Conservation (phyloP, 2,797 vertebrate genomes). For the Crocidura indochinensis region DNA sequence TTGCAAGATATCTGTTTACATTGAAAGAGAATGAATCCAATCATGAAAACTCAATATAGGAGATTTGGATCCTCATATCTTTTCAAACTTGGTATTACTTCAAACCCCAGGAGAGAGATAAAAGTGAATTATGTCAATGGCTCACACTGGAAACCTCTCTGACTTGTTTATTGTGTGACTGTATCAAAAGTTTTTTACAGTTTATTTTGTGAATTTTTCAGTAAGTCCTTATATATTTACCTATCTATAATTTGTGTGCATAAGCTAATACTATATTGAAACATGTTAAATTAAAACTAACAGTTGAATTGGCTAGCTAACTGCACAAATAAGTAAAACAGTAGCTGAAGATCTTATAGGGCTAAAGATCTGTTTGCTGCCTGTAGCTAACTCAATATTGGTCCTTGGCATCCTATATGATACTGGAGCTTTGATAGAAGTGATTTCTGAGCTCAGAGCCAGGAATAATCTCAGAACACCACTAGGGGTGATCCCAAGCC, state of each 20-base stretch:
- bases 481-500: too few species aligned
- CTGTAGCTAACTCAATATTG: too few species aligned
- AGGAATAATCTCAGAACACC: too few species aligned
- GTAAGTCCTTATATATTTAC: background rate
- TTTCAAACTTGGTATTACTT: constrained; percentile 50
- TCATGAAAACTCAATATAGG: constrained; percentile 45
- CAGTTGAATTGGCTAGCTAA: background rate
- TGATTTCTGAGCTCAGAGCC: too few species aligned
- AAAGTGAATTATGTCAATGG: background rate
- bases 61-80: background rate
- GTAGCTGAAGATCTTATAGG: too few species aligned
- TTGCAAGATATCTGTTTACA: constrained; percentile 35
- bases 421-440: too few species aligned
- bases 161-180: too few species aligned
- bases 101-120: background rate
- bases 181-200: background rate
- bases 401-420: too few species aligned
- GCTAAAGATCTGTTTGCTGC: too few species aligned
- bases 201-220: background rate
- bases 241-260: background rate
- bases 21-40: constrained; percentile 56
- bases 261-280: background rate
- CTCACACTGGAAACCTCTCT: background rate
- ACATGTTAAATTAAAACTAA: background rate
- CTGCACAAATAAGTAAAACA: too few species aligned